Evolutionary conservation across 1,140 invertebrate species (phyloP).

Genomic region (Ruditapes philippinarum): DNA sequence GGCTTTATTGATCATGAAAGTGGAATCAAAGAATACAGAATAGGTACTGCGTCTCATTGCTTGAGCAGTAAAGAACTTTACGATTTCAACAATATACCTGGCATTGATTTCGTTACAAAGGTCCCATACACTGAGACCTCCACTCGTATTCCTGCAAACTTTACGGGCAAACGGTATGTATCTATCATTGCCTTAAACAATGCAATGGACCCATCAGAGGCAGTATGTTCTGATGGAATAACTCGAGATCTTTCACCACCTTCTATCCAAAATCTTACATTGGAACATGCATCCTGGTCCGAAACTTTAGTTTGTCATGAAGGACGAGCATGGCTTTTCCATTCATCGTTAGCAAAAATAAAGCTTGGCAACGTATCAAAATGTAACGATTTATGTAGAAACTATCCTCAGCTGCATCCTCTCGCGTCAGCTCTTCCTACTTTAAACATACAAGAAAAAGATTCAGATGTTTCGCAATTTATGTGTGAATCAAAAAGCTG

Average conservation of each 20-base stretch:
- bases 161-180: slow-evolving; percentile 53
- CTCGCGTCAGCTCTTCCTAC: slow-evolving; percentile 16
- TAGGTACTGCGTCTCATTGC: slow-evolving; percentile 53
- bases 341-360: not conserved
- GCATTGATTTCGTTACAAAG: not conserved
- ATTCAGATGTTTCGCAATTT: slow-evolving; percentile 20
- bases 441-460: not conserved
- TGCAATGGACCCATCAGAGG: slow-evolving; percentile 68
- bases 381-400: not conserved
- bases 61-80: slow-evolving; percentile 47
- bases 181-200: slow-evolving; percentile 70
- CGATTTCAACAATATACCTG: not conserved
- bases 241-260: slow-evolving; percentile 57
- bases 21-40: slow-evolving; percentile 68
- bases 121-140: not conserved
- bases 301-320: slow-evolving; percentile 63
- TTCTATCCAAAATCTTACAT: slow-evolving; percentile 39
- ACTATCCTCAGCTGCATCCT: slow-evolving; percentile 41
- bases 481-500: slow-evolving; percentile 12
- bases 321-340: slow-evolving; percentile 63
- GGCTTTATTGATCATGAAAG: slow-evolving; percentile 72
- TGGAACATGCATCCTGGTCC: slow-evolving; percentile 44
- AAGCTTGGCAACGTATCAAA: not conserved
- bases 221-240: slow-evolving; percentile 73
- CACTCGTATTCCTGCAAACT: slow-evolving; percentile 36